Base-by-base conservation (phyloP, 2,888 invertebrate genomes). In the Eilema depressum region DNA sequence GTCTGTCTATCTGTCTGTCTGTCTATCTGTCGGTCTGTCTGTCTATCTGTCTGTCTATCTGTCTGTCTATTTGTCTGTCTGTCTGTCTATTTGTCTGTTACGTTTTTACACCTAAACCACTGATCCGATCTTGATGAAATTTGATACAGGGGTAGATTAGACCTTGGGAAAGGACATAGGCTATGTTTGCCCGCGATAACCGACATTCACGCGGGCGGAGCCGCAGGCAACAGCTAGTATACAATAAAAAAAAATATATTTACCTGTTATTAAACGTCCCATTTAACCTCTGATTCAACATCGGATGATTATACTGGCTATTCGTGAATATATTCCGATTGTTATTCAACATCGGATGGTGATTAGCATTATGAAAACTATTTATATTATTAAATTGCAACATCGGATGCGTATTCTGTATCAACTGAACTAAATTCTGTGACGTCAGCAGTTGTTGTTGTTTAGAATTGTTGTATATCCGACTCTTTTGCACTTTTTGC, bases 401-500 rank as follows among this genome's bases (percentile, higher is more conserved):
- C 92, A 95, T 94, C 0, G 95, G 95, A 78, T 95, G 95, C 0
- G 95, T 94, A 63, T 92, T 93, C 79, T 95, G 95, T 26, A 95
- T 92, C 0, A 93, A 61, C 61, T 95, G 95, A 0, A 95, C 95
- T 33, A 95, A 70, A 67, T 93, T 94, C 74, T 94, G 93, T 0
- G 94, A 93, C 0, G 87, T 83, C 71, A 87, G 0, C 26, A 61
- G 3, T 17, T 12, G 57, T n/a, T 47, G 87, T 33, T 83, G 83
- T 66, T 89, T 87, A 0, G 90, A 88, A n/a, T 92, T 93, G 53
- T 89, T 91, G 61, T 93, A 94, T 0, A 92, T 85, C 0, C 92
- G 76, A 4, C 86, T 90, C 59, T 93, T 93, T 23, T 91, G 92
- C 0, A 80, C 53, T 73, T 92, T 90, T 3, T 85, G 85, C 4